Percentiles rank a stretch among this genome's conserved stretches.
phyloP scores from a whole-genome alignment of 1,140 invertebrate species.

The Campodea augens region DNA sequence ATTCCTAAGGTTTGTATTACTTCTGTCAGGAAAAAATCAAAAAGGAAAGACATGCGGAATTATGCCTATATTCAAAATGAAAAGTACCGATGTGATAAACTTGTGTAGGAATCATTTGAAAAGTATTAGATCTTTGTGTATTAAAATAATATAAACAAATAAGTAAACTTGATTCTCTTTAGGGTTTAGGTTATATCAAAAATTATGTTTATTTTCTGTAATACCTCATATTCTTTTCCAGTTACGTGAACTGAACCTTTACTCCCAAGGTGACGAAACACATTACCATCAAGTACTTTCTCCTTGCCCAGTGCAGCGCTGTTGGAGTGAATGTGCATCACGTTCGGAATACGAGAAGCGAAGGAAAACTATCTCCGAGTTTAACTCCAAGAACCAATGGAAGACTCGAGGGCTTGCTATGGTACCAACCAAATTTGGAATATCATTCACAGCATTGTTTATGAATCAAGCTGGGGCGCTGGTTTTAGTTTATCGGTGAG shows the following conservation, averaged over 20 bases:
- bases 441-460: slow-evolving; percentile 57
- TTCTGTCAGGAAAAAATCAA: too few relatives aligned
- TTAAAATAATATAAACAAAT: too few relatives aligned
- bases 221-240: slow-evolving; percentile 20
- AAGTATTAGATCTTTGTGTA: too few relatives aligned
- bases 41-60: too few relatives aligned
- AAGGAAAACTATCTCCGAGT: slow-evolving; percentile 37
- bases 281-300: slow-evolving; percentile 56
- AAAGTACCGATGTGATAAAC: too few relatives aligned
- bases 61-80: too few relatives aligned
- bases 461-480: slow-evolving; percentile 80
- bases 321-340: slow-evolving; percentile 62
- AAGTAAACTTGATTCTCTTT: too few relatives aligned
- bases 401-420: slow-evolving; percentile 70
- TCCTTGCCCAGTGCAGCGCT: slow-evolving; percentile 52
- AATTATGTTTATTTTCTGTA: too few relatives aligned
- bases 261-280: slow-evolving; percentile 54
- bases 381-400: slow-evolving; percentile 62
- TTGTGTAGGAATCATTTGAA: too few relatives aligned
- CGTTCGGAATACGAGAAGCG: slow-evolving; percentile 45
- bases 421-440: slow-evolving; percentile 79
- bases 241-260: slow-evolving; percentile 55
- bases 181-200: too few relatives aligned
- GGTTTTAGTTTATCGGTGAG: slow-evolving; percentile 69
- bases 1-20: too few relatives aligned